Percentiles rank a stretch among this genome's conserved stretches.
Conservation (phyloP, 2,888 invertebrate genomes). For the Caenorhabditis auriculariae region DNA sequence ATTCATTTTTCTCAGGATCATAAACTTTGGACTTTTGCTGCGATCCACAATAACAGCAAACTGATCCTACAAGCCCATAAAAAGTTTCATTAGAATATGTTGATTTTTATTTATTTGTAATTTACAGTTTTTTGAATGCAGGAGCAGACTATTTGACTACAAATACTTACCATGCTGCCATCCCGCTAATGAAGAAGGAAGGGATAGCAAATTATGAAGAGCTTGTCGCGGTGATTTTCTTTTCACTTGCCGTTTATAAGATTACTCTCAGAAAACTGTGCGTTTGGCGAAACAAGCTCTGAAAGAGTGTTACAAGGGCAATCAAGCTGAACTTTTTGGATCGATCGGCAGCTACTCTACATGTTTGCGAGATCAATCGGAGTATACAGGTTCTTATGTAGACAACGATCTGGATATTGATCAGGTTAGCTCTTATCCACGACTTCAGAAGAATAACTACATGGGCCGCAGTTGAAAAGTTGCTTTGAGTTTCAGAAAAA, state of each 20-base stretch:
- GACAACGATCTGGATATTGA: no score
- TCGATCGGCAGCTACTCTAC: constrained; percentile 17
- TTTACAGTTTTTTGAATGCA: constrained; percentile 5
- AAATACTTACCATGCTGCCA: constrained; percentile 28
- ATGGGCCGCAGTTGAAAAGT: no score
- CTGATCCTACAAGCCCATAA: constrained; percentile 11
- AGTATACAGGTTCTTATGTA: constrained; percentile 17
- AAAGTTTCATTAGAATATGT: constrained; percentile 5
- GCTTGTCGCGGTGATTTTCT: constrained; percentile 6
- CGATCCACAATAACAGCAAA: constrained; percentile 1
- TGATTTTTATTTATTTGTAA: not conserved
- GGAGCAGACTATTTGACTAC: constrained; percentile 11
- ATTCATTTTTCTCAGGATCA: constrained; percentile 1
- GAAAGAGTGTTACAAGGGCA: not conserved
- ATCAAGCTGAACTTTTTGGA: constrained; percentile 3
- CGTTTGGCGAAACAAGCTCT: not conserved
- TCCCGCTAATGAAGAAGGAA: no score
- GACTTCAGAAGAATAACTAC: no score
- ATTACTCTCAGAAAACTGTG: not conserved
- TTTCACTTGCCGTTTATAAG: not conserved
- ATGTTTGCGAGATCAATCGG: constrained; percentile 12
- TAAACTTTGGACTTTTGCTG: constrained; percentile 20
- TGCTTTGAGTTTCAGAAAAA: no score
- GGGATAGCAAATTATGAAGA: not conserved
- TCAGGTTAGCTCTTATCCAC: no score